Evolutionary conservation across 2,888 invertebrate species (phyloP).

Genomic region (Eupithecia subfuscata): DNA sequence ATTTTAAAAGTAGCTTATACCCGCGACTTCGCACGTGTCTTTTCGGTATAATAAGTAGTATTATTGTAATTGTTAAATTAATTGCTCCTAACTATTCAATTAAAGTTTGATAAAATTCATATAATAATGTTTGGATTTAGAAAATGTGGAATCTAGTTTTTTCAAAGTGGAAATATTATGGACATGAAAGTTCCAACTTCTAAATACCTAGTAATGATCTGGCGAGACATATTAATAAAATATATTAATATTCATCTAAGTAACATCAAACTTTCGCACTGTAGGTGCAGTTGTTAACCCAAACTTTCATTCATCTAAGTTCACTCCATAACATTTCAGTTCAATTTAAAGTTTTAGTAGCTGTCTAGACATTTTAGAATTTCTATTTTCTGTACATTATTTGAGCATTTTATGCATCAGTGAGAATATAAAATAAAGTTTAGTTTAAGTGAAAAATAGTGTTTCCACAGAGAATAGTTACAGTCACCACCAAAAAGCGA

Average conservation of each 20-base stretch:
- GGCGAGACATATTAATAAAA: neutral
- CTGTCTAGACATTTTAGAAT: constrained; percentile 16
- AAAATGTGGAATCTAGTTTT: no score
- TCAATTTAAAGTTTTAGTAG: constrained; percentile 10
- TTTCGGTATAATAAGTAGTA: no score
- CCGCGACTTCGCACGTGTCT: no score
- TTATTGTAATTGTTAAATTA: no score
- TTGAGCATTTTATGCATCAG: constrained; percentile 8
- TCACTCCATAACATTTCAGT: neutral
- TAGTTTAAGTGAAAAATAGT: neutral
- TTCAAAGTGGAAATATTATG: no score
- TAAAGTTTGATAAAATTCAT: neutral
- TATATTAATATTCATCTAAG: neutral
- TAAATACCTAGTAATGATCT: neutral
- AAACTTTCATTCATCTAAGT: constrained; percentile 12
- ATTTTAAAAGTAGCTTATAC: no score
- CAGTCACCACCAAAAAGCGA: neutral
- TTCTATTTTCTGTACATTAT: neutral
- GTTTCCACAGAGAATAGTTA: neutral
- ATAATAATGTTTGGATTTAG: neutral
- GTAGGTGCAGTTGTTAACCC: constrained; percentile 14
- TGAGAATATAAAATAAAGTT: neutral
- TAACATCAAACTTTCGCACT: neutral
- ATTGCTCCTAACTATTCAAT: neutral
- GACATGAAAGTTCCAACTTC: neutral